phyloP scores from a whole-genome alignment of 2,113 vertebrate species.

The Podilymbus podiceps region DNA sequence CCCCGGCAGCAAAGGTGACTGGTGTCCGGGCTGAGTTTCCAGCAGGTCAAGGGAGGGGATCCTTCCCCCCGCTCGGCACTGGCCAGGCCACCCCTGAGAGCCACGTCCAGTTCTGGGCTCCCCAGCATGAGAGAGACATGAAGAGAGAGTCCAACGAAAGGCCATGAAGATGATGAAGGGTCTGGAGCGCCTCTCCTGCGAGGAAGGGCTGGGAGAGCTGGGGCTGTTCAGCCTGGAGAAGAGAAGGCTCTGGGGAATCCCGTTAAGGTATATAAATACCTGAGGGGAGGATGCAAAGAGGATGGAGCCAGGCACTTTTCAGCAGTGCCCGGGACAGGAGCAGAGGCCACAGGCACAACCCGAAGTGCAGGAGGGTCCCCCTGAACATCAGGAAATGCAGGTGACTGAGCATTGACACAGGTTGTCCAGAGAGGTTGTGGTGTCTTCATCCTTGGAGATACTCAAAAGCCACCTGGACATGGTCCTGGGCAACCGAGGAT shows the following conservation, averaged over 20 bases:
- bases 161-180: background rate
- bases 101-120: background rate
- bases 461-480: accelerated
- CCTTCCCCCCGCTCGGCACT: background rate
- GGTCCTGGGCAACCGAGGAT: background rate
- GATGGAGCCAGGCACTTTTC: background rate
- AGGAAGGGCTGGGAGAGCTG: background rate
- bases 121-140: background rate
- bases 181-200: background rate
- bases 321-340: background rate
- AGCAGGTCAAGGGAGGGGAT: background rate
- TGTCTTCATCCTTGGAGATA: background rate
- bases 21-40: background rate
- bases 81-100: background rate
- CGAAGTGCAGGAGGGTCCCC: background rate
- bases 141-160: background rate
- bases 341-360: background rate
- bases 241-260: background rate
- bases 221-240: background rate
- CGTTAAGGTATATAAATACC: background rate
- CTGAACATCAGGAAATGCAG: background rate
- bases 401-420: background rate
- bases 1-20: background rate
- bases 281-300: background rate
- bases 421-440: background rate